Base-by-base conservation (phyloP, 2,797 vertebrate genomes). In the Benthosema pterotum region DNA sequence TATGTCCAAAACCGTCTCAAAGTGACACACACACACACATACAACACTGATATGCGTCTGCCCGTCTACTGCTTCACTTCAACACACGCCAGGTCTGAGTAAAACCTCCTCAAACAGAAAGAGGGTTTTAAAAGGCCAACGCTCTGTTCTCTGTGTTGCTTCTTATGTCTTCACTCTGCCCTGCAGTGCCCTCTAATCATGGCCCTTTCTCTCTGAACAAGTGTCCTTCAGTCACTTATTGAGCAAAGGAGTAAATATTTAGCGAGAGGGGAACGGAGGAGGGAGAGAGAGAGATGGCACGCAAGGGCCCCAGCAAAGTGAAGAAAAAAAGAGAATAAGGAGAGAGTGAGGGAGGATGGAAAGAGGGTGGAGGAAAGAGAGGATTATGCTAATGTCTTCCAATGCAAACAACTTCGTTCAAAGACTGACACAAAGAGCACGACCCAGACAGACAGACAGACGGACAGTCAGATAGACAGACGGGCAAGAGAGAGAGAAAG, bases 321-420 rank as follows among this genome's bases (percentile, higher is more conserved):
- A 46, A 12, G 14, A 45, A 12, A 14, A 15, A 46, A 14, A 46
- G 8, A 46, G 45, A 38, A 38, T 38, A 38, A 38, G 16, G 15
- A 18, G 49, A 12, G 19, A 19, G 51, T 4, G 51, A 13, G 19
- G 2, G 49, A 17, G 49, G 5, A n/a, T 5, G 46, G 32, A 38
- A 51, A 17, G 16, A 15, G 13, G 52, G 52, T 9, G 4, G 52
- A 38, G 52, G 32, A 38, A 38, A 38, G 32, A 38, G 70, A 71
- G 77, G 80, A 84, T 84, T 90, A 90, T 88, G 88, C 63, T 76
- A 87, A 87, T 87, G 65, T 65, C 3, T 67, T 69, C 73, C 75
- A 79, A 66, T 8, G 22, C 49, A 66, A 59, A 84, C 79, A 84
- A 58, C 73, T 56, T 19, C 1, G 48, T 71, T 58, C 60, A 58